Percentiles rank a stretch among this genome's conserved stretches.
Evolutionary conservation across 2,888 invertebrate genomes (phyloP).

Genomic region (Ophion costatus): DNA sequence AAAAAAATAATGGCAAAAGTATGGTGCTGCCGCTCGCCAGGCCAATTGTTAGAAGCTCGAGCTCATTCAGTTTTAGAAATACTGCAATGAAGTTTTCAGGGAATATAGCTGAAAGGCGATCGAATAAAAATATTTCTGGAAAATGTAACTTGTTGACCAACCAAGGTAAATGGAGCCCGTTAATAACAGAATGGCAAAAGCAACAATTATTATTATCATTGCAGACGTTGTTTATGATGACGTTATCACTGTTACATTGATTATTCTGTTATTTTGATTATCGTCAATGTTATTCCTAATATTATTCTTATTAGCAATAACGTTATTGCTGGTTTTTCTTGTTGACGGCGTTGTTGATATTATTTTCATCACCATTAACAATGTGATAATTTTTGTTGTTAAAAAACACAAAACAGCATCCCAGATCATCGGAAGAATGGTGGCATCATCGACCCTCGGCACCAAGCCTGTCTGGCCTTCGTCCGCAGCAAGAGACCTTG

Average conservation of each 20-base stretch:
- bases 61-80: no score
- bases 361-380: background rate
- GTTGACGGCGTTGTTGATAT: background rate
- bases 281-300: background rate
- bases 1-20: no score
- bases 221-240: background rate
- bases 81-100: no score
- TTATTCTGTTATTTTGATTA: background rate
- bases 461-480: constrained; percentile 71
- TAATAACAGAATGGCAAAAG: background rate
- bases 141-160: background rate
- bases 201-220: background rate
- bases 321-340: background rate
- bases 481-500: constrained; percentile 74
- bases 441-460: constrained; percentile 73
- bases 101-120: no score
- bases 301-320: background rate
- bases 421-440: constrained; percentile 73
- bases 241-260: background rate
- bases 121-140: no score
- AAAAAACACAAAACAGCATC: constrained; percentile 66
- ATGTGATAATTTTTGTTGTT: no score
- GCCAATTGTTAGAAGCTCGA: no score
- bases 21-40: no score
- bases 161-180: no score